phyloP scores from a whole-genome alignment of 2,797 vertebrate species.

The Eulemur rubriventer region DNA sequence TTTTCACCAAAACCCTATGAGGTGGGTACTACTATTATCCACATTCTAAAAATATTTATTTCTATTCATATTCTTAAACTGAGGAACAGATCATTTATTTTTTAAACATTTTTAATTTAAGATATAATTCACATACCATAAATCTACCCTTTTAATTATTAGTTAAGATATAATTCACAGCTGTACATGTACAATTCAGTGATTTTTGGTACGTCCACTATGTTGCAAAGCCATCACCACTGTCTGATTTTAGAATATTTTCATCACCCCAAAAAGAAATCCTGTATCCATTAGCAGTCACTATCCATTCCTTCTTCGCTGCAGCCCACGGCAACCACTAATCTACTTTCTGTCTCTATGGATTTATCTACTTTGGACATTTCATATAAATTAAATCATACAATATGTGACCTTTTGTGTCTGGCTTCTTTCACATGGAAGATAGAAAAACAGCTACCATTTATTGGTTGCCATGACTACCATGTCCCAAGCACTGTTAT shows the following conservation, averaged over 20 bases:
- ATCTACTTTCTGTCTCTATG: too few species aligned
- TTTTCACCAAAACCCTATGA: conserved; percentile 28
- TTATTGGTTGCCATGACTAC: conserved; percentile 72
- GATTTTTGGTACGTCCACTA: conserved; percentile 43
- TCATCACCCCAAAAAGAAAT: background rate
- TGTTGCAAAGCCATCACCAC: conserved; percentile 4
- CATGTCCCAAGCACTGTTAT: conserved; percentile 45
- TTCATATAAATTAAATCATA: too few species aligned
- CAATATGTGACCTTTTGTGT: conserved; percentile 53
- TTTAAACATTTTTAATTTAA: background rate
- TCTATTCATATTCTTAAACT: conserved; percentile 25
- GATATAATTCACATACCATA: background rate
- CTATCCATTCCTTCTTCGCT: too few species aligned
- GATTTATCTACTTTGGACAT: too few species aligned
- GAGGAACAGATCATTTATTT: background rate
- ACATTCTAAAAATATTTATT: conserved; percentile 27
- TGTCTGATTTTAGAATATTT: conserved; percentile 51
- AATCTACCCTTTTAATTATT: background rate
- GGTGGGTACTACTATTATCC: background rate
- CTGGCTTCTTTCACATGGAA: conserved; percentile 67
- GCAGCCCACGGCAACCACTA: too few species aligned
- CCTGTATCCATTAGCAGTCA: too few species aligned
- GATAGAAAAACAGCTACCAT: conserved; percentile 68
- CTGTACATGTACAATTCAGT: background rate
- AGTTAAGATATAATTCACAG: background rate